Conservation (phyloP, 1,140 invertebrate species). For the Brachionus asplanchnoidis region DNA sequence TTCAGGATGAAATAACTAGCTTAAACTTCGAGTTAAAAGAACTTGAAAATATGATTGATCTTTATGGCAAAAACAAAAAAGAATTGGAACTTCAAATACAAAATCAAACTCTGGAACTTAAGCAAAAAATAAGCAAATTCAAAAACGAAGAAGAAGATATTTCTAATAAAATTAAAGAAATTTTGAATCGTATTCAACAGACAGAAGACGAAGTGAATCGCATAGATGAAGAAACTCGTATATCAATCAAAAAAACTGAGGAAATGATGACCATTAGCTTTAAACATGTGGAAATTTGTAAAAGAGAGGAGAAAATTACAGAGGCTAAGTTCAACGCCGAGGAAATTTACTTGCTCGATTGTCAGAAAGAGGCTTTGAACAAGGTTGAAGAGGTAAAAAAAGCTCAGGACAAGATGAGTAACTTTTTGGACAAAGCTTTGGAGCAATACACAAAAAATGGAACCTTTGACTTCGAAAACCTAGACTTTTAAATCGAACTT, state of each 20-base stretch:
- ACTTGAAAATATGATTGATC: not conserved
- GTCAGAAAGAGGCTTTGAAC: not conserved
- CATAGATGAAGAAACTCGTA: not conserved
- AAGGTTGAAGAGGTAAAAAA: not conserved
- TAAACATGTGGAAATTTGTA: not conserved
- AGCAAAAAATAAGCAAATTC: not conserved
- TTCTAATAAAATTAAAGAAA: not conserved
- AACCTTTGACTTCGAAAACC: not conserved
- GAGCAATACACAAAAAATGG: not conserved
- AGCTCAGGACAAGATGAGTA: not conserved
- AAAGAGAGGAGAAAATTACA: not conserved
- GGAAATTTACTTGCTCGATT: not conserved
- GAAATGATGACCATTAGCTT: not conserved
- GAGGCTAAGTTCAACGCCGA: not conserved
- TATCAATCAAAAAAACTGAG: not conserved
- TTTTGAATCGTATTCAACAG: not conserved
- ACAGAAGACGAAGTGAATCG: not conserved
- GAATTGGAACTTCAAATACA: not conserved
- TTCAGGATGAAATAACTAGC: not conserved
- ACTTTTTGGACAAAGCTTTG: slow-evolving; percentile 11
- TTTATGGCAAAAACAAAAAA: not conserved
- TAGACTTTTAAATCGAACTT: not conserved
- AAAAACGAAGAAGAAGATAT: not conserved
- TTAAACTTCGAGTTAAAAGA: not conserved
- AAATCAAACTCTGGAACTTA: not conserved